Conservation (phyloP, 2,888 invertebrate species). For the Sphaerophoria taeniata region DNA sequence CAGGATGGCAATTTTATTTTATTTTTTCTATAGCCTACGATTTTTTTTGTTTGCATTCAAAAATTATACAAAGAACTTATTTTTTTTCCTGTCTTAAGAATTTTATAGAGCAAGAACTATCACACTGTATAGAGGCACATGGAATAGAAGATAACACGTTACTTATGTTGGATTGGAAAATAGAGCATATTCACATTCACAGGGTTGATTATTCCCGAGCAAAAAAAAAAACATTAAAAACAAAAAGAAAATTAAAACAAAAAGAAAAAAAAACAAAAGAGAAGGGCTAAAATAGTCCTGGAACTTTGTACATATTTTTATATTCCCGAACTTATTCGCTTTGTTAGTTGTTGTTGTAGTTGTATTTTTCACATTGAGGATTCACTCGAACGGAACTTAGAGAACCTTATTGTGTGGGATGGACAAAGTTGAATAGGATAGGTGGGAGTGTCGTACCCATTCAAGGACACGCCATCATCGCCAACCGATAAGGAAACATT, state of each 20-base stretch:
- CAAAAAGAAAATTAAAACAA: not conserved
- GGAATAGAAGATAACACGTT: slow-evolving; percentile 18
- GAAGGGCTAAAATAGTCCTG: not conserved
- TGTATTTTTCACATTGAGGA: not conserved
- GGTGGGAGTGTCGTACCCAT: slow-evolving; percentile 42
- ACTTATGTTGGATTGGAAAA: not conserved
- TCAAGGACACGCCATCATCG: slow-evolving; percentile 64
- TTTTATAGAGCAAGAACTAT: slow-evolving; percentile 13
- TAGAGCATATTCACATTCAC: slow-evolving; percentile 14
- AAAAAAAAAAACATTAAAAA: not conserved
- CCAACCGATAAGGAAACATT: slow-evolving; percentile 63
- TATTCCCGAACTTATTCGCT: slow-evolving; percentile 4
- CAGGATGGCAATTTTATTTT: slow-evolving; percentile 57
- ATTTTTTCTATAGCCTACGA: slow-evolving; percentile 19
- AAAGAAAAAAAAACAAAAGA: not conserved
- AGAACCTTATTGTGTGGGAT: not conserved
- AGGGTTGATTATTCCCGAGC: not conserved
- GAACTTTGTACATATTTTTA: slow-evolving; percentile 7
- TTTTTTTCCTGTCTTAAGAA: not conserved
- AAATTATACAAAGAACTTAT: slow-evolving; percentile 24
- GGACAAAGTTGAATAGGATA: not conserved
- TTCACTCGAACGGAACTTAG: slow-evolving; percentile 1
- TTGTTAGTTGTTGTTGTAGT: slow-evolving; percentile 1
- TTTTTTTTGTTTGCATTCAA: slow-evolving; percentile 6
- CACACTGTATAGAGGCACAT: slow-evolving; percentile 39